Conservation (phyloP, 2,888 invertebrate genomes). For the Scaeva pyrastri region DNA sequence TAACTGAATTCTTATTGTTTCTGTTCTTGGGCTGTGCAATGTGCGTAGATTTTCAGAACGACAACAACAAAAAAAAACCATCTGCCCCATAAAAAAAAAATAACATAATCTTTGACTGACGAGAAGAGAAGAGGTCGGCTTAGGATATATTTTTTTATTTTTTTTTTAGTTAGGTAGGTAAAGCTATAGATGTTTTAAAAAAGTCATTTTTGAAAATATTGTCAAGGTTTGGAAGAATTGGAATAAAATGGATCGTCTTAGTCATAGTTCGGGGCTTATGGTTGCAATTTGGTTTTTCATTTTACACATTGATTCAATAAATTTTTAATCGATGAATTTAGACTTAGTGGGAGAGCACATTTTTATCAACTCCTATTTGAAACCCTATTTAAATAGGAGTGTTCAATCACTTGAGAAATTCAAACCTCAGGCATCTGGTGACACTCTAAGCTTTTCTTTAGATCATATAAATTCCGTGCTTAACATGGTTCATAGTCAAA, state of each 20-base stretch:
- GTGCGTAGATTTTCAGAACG: slow-evolving; percentile 45
- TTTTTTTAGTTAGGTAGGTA: neutral
- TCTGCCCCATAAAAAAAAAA: slow-evolving; percentile 56
- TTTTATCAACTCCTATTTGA: no score
- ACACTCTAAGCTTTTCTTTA: no score
- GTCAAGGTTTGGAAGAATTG: slow-evolving; percentile 67
- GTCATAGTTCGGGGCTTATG: slow-evolving; percentile 26
- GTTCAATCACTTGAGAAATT: no score
- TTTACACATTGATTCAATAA: no score
- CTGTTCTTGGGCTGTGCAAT: slow-evolving; percentile 30
- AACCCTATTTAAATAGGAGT: no score
- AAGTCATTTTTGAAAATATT: slow-evolving; percentile 59
- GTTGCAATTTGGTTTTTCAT: neutral
- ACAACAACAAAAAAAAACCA: slow-evolving; percentile 55
- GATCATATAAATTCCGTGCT: no score
- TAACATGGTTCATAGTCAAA: no score
- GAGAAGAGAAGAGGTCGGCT: neutral
- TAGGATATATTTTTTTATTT: neutral
- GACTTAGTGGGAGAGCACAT: no score
- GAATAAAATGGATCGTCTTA: slow-evolving; percentile 22
- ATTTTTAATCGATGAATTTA: no score
- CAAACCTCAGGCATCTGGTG: no score
- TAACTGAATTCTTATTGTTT: slow-evolving; percentile 48
- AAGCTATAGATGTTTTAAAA: slow-evolving; percentile 34
- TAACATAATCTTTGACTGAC: slow-evolving; percentile 42